Percentiles rank a stretch among this genome's conserved stretches.
Evolutionary conservation across 2,888 invertebrate species (phyloP).

Genomic region (Drosophila vallismaia): DNA sequence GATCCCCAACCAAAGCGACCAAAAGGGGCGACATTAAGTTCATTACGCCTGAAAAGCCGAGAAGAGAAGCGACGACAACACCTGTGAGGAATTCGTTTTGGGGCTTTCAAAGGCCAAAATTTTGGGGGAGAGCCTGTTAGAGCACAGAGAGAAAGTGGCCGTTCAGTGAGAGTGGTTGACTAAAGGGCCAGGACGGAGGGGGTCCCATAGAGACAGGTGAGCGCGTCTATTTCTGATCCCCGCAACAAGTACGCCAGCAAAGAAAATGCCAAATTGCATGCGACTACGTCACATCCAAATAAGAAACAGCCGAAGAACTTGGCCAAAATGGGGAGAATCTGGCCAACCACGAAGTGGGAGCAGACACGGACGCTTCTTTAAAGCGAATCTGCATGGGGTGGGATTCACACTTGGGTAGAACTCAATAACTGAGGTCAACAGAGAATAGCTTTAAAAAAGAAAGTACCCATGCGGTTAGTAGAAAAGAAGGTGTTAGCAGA

Average conservation of each 20-base stretch:
- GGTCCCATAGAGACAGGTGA: conserved; percentile 59
- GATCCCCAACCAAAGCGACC: conserved; percentile 25
- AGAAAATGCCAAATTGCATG: conserved; percentile 72
- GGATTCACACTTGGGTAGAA: conserved; percentile 21
- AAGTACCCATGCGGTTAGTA: background rate
- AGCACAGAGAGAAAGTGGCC: background rate
- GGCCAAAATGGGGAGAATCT: conserved; percentile 21
- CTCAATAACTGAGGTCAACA: conserved; percentile 6
- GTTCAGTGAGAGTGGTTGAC: conserved; percentile 1
- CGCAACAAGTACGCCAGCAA: conserved; percentile 50
- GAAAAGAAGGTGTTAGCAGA: too few species aligned
- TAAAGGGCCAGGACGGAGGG: background rate
- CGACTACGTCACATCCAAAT: conserved; percentile 66
- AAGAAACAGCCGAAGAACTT: conserved; percentile 7
- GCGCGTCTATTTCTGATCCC: conserved; percentile 67
- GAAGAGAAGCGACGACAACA: conserved; percentile 65
- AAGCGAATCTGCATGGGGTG: conserved; percentile 31
- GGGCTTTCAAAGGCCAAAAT: conserved; percentile 35
- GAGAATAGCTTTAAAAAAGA: background rate
- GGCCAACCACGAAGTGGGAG: conserved; percentile 36
- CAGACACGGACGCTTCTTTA: conserved; percentile 5
- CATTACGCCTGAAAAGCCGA: conserved; percentile 63
- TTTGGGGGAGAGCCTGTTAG: background rate
- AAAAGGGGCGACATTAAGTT: conserved; percentile 75
- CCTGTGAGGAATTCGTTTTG: conserved; percentile 78